Evolutionary conservation across 2,888 invertebrate species (phyloP), one percentile per base, ranked within the genome.

Genomic region (Eulithis prunata): DNA sequence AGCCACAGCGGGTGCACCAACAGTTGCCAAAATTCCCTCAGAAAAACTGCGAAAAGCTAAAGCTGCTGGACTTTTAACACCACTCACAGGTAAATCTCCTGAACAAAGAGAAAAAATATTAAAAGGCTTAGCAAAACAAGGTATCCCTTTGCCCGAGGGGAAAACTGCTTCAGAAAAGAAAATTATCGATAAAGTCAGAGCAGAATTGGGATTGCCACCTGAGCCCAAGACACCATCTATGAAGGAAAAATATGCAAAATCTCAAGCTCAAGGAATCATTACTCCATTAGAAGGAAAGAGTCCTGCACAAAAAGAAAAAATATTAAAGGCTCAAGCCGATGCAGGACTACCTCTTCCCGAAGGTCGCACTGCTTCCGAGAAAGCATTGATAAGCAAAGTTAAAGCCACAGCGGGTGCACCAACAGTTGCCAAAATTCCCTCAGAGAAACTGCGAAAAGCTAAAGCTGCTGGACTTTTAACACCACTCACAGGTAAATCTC

Each of bases 151-250:
- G 1, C 82, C 83, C 2, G 78, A 79, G 57, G 81, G 64, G 0
- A 78, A 78, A 74, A 80, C 82, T 1, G 21, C 73, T 0, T 84
- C 83, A 0, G 85, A 81, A 45, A 77, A 75, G 49, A 69, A 72
- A 61, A 8, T 78, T 1, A 57, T 75, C 3, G 71, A 72, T 7
- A 78, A 78, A 70, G 66, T 76, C 3, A 56, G 74, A 7, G 55
- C 58, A 14, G 74, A 77, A 0, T 3, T 71, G 0, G 76, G 76
- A 8, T 52, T 72, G 12, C 77, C 74, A 12, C 74, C 72, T 28
- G 68, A 68, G 60, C 73, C 72, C 43, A 73, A 70, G 69, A 69
- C 72, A 8, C 13, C 59, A 43, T 59, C 72, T 1, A 45, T 62
- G 10, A 77, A 72, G 71, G 68, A 70, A 38, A 73, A 60, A 57